A percentile compares a stretch with the other conserved stretches of the same genome.
These are phyloP conservation scores for Monochamus alternatus DNA, from an alignment of 2,888 invertebrate genomes.

Conservation along the genomic window DNA sequence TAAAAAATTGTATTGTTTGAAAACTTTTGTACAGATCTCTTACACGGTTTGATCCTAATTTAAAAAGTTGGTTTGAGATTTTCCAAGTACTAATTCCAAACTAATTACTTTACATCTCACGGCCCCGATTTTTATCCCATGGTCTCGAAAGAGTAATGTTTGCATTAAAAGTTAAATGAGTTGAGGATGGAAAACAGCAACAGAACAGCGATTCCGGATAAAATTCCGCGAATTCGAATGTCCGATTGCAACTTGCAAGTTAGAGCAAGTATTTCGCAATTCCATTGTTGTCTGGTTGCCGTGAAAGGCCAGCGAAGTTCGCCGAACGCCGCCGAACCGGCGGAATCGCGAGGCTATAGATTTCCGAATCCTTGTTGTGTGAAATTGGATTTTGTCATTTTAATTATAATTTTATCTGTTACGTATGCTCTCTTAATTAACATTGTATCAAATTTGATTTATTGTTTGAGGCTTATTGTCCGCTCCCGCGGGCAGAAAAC, in stretches of 20 bases:
- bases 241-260: constrained; percentile 27
- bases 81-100: constrained; percentile 3
- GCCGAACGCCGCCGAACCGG: constrained; percentile 31
- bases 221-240: constrained; percentile 35
- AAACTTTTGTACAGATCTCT: neutral
- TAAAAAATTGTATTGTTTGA: too few relatives aligned
- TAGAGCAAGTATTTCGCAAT: constrained; percentile 29
- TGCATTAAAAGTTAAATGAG: constrained; percentile 25
- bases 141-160: constrained; percentile 6
- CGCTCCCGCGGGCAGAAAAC: constrained; percentile 35
- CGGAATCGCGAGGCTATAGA: constrained; percentile 58
- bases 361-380: constrained; percentile 68
- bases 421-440: constrained; percentile 68
- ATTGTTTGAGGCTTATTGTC: constrained; percentile 48
- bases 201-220: constrained; percentile 33
- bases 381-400: constrained; percentile 70
- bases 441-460: constrained; percentile 52
- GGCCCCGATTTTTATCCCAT: neutral
- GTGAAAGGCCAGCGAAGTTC: constrained; percentile 35
- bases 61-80: neutral
- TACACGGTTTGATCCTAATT: neutral
- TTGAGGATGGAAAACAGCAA: constrained; percentile 10
- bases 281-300: constrained; percentile 38
- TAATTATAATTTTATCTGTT: constrained; percentile 69
- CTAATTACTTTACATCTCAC: neutral